These are phyloP conservation scores for Macrobrachium rosenbergii DNA, from an alignment of 1,140 invertebrate genomes.

Conservation along the genomic window DNA sequence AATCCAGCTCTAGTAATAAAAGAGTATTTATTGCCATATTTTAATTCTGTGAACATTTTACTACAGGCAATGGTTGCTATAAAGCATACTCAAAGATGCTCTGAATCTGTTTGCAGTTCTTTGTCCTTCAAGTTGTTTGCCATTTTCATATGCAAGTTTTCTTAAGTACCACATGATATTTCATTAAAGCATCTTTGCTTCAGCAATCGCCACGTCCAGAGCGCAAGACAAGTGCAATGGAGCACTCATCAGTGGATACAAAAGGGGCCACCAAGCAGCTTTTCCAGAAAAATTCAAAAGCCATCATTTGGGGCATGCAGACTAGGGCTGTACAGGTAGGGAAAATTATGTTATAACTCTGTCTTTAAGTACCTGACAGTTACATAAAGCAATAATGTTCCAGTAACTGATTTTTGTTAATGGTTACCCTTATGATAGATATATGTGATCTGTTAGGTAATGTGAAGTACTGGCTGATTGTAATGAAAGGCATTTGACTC, in stretches of 20 bases:
- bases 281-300: conserved; percentile 88
- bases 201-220: conserved; percentile 48
- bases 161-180: neutral
- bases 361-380: neutral
- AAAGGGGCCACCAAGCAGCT: conserved; percentile 69
- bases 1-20: no score
- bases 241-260: neutral
- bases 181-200: neutral
- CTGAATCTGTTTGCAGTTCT: no score
- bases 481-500: no score
- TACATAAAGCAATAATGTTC: neutral
- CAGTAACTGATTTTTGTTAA: no score
- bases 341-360: neutral
- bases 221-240: conserved; percentile 26
- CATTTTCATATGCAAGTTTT: neutral
- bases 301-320: conserved; percentile 99
- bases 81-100: no score
- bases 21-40: no score
- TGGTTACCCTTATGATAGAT: no score
- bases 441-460: no score
- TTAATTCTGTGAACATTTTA: no score
- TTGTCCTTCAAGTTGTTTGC: no score
- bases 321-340: conserved; percentile 90
- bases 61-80: no score
- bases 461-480: no score